These are phyloP conservation scores for Tetropium fuscum DNA, from an alignment of 2,888 invertebrate genomes.

Conservation along the genomic window DNA sequence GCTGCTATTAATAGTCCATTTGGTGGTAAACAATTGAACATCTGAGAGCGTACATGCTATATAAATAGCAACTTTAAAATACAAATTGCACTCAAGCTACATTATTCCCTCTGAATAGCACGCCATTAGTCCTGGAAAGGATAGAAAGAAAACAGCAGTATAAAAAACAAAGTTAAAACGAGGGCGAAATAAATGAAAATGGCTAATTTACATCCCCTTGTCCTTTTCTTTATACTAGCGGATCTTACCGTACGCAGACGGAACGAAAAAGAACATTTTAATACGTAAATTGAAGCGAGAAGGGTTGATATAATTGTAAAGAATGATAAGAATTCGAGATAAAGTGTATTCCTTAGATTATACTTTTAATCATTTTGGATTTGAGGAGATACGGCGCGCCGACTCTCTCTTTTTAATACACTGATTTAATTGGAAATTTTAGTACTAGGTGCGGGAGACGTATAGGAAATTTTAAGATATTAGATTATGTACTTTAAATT, in stretches of 20 bases:
- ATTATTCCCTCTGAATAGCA: constrained; percentile 61
- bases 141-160: constrained; percentile 54
- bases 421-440: constrained; percentile 11
- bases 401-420: constrained; percentile 32
- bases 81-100: constrained; percentile 62
- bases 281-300: constrained; percentile 28
- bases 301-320: constrained; percentile 43
- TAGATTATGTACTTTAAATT: constrained; percentile 60
- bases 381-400: constrained; percentile 34
- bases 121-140: constrained; percentile 59
- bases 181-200: constrained; percentile 64
- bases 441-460: constrained; percentile 27
- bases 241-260: constrained; percentile 36
- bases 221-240: constrained; percentile 47
- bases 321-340: constrained; percentile 55
- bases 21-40: constrained; percentile 27
- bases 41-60: constrained; percentile 24
- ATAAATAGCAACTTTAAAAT: constrained; percentile 47
- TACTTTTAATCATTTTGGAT: constrained; percentile 62
- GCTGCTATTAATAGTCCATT: neutral
- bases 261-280: constrained; percentile 36
- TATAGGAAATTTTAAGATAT: constrained; percentile 47
- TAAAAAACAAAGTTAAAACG: constrained; percentile 59
- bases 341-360: constrained; percentile 61
- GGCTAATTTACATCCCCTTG: constrained; percentile 64